Conservation (phyloP, 2,797 vertebrate species). For the Melanotaenia pygmaea region DNA sequence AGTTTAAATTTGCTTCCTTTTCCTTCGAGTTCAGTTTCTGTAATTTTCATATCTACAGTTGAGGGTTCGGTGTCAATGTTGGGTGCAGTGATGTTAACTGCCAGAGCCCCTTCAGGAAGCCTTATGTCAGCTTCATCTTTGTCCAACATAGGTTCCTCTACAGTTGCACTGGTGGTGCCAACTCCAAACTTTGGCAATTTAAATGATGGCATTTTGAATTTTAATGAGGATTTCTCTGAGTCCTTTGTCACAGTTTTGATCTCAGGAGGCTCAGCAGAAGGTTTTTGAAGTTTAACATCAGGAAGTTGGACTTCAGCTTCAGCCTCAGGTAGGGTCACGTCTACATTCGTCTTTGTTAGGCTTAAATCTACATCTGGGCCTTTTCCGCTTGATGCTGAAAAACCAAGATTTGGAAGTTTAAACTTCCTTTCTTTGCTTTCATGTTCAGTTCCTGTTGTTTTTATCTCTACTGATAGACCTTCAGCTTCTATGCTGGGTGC, state of each 20-base stretch:
- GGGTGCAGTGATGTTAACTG: conserved; percentile 9
- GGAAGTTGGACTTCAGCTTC: conserved; percentile 20
- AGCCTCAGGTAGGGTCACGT: conserved; percentile 28
- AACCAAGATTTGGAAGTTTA: conserved; percentile 57
- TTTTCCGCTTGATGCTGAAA: conserved; percentile 60
- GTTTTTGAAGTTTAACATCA: conserved; percentile 19
- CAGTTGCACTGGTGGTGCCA: conserved; percentile 30
- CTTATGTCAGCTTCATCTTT: conserved; percentile 19
- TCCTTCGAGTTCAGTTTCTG: conserved; percentile 18
- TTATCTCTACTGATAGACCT: conserved; percentile 18
- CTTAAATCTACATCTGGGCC: conserved; percentile 50
- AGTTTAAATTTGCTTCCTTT: conserved; percentile 63
- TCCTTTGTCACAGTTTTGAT: not conserved
- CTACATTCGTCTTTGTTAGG: conserved; percentile 55
- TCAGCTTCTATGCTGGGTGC: conserved; percentile 35
- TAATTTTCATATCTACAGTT: conserved; percentile 29
- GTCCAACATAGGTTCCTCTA: conserved; percentile 30
- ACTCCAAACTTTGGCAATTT: conserved; percentile 56
- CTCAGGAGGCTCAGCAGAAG: conserved; percentile 37
- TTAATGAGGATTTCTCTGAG: conserved; percentile 45
- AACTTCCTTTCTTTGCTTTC: conserved; percentile 56
- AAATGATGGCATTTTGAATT: conserved; percentile 53
- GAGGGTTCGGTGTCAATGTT: conserved; percentile 26
- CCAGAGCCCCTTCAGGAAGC: conserved; percentile 9
- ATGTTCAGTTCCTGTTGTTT: conserved; percentile 24